These are phyloP conservation scores for Spodoptera picta DNA, from an alignment of 2,888 invertebrate species.

Conservation along the genomic window DNA sequence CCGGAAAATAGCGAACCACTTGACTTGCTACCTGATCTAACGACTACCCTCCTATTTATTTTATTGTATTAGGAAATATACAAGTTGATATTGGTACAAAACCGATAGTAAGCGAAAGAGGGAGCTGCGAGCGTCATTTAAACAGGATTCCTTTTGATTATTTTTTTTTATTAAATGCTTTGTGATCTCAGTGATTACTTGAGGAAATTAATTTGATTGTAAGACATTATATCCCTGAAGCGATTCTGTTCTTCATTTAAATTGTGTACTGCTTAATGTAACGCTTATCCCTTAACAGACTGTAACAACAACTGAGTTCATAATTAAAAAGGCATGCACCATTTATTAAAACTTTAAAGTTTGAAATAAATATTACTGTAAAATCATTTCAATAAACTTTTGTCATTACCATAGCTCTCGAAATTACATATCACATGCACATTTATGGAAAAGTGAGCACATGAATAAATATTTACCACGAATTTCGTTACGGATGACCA, in stretches of 20 bases:
- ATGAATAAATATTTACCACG: not conserved
- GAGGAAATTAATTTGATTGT: constrained; percentile 23
- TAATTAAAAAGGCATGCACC: too few relatives aligned
- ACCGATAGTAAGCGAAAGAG: constrained; percentile 39
- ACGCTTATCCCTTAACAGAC: too few relatives aligned
- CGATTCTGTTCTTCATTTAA: too few relatives aligned
- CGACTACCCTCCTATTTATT: constrained; percentile 65
- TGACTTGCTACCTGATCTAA: constrained; percentile 69
- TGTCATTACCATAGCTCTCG: not conserved
- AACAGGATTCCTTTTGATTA: constrained; percentile 39
- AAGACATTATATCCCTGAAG: not conserved
- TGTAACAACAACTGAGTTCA: too few relatives aligned
- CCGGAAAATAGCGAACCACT: constrained; percentile 69
- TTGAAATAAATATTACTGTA: not conserved
- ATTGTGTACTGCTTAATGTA: too few relatives aligned
- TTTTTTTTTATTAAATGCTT: constrained; percentile 33
- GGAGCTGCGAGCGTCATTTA: constrained; percentile 46
- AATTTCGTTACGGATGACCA: not conserved
- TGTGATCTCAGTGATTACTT: constrained; percentile 17
- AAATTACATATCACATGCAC: not conserved
- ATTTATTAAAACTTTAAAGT: too few relatives aligned
- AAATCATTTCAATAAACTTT: not conserved
- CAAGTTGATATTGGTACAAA: constrained; percentile 49
- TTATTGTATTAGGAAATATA: constrained; percentile 58
- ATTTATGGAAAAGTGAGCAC: not conserved